A percentile compares a stretch with the other conserved stretches of the same genome.
Evolutionary conservation across 2,113 vertebrate genomes (phyloP).

Genomic region (Desmodus rotundus): DNA sequence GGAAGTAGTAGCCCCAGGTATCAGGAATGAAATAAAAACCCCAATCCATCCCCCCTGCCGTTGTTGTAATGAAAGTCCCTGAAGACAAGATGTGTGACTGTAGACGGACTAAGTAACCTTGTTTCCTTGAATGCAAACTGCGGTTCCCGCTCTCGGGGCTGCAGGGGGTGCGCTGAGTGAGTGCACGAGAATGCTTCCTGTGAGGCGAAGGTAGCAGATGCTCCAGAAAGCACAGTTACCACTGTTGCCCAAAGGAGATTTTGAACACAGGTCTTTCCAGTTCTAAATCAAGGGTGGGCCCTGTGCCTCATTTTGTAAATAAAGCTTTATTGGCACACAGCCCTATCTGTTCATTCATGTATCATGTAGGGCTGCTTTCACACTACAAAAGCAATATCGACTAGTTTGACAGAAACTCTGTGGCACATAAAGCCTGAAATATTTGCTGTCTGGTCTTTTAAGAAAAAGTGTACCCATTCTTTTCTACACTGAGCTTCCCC

Average conservation of each 20-base stretch:
- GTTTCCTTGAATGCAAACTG: background rate
- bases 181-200: rapidly evolving
- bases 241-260: background rate
- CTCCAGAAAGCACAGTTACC: background rate
- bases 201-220: rapidly evolving
- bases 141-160: background rate
- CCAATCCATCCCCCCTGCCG: rapidly evolving
- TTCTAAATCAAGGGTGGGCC: background rate
- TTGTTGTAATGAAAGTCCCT: no score
- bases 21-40: background rate
- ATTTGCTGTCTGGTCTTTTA: background rate
- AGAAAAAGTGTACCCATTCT: background rate
- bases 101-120: background rate
- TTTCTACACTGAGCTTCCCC: no score
- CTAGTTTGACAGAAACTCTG: background rate
- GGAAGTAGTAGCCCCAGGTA: background rate
- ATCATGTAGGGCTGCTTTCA: background rate
- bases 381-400: rapidly evolving
- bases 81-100: background rate
- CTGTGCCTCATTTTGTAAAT: background rate
- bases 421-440: background rate
- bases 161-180: background rate
- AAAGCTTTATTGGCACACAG: background rate
- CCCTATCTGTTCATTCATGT: background rate
- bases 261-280: background rate